Percentiles rank a stretch among this genome's conserved stretches.
phyloP scores from a whole-genome alignment of 2,888 invertebrate genomes.

The Hydroisotoma schaefferi region DNA sequence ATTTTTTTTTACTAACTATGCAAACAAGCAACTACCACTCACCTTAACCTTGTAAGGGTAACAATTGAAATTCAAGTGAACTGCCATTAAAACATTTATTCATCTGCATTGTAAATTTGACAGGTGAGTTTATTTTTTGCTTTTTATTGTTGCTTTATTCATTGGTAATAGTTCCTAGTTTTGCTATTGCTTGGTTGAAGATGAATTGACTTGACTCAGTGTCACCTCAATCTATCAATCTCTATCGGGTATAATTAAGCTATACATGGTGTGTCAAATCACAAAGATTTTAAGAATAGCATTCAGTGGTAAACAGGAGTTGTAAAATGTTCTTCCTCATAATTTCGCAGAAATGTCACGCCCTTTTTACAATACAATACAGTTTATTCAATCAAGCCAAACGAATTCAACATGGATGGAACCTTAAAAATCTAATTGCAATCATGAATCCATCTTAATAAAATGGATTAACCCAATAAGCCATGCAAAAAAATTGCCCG shows the following conservation, averaged over 20 bases:
- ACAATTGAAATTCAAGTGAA: not conserved
- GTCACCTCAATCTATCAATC: conserved; percentile 1
- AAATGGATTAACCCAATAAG: too few relatives aligned
- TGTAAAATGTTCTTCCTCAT: too few relatives aligned
- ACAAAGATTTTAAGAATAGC: not conserved
- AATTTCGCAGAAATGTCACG: not conserved
- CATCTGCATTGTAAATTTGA: not conserved
- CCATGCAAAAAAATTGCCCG: too few relatives aligned
- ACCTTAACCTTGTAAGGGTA: not conserved
- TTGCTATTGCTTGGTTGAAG: too few relatives aligned
- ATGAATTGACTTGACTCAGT: not conserved
- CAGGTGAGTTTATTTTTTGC: not conserved
- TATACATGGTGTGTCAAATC: not conserved
- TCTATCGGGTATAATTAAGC: not conserved
- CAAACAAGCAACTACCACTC: too few relatives aligned
- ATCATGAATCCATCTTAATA: too few relatives aligned
- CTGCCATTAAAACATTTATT: conserved; percentile 2
- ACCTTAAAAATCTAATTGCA: too few relatives aligned
- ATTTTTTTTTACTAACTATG: too few relatives aligned
- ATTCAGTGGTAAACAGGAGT: too few relatives aligned
- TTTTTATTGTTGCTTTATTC: not conserved
- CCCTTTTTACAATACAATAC: not conserved
- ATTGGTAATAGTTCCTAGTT: too few relatives aligned
- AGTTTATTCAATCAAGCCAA: too few relatives aligned
- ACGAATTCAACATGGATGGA: too few relatives aligned